Evolutionary conservation across 2,113 vertebrate genomes (phyloP), one percentile per base, ranked within the genome.

Genomic region (Nycticorax nycticorax): DNA sequence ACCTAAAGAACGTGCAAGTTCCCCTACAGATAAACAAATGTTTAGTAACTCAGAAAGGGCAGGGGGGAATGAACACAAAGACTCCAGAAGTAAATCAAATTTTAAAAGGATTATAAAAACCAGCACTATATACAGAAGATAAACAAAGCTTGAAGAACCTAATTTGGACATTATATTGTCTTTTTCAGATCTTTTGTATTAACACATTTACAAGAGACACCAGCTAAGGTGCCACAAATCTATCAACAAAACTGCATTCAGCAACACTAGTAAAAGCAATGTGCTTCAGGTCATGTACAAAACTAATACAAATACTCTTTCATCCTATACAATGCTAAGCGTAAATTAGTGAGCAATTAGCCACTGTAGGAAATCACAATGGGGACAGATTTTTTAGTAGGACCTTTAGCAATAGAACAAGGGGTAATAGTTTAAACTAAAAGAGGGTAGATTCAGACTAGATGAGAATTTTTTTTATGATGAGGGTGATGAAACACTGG

Each of bases 391-490:
- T 6, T 55, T 89, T 64, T 33, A 73, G 32, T 3, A 81, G 48
- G 32, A 24, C 6, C 12, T 39, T 17, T 6, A 30, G 20, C 1
- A 1, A 64, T 0, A 88, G n/a, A 37, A 53, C n/a, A 77, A 4
- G 1, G 18, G 18, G 10, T 15, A 76, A 64, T 4, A 5, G 10
- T 28, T 68, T 64, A 45, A 71, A 84, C 17, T 47, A 43, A 17
- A 11, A 64, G 5, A 28, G 6, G 17, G 21, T 3, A 64, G 17
- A 53, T 37, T 20, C 8, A 30, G 9, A 35, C 17, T 35, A 72
- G 13, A 8, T n/a, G 39, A 41, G 39, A 41, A 5, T 41, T 41
- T 22, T 62, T 53, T 76, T 63, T 14, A 68, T 4, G 8, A 2
- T 17, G 5, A 57, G 3, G 21, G 11, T 30, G 18, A 17, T 18